Conservation (phyloP, 2,888 invertebrate species). For the Drosophila emarginata region DNA sequence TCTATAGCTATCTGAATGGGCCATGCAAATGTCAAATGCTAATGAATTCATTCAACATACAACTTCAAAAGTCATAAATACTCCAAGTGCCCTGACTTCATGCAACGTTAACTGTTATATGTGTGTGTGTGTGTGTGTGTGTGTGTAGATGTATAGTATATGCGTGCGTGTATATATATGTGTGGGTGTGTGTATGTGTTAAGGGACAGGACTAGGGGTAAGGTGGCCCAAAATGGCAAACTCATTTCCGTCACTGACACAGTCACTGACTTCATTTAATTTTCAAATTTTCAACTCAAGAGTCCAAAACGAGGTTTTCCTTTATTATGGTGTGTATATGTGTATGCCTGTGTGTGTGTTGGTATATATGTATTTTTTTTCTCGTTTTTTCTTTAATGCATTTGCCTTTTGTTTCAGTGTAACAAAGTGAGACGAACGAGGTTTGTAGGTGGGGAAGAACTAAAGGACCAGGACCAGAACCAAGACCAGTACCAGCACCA, state of each 20-base stretch:
- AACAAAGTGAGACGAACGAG: conserved; percentile 63
- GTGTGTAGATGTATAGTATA: not conserved
- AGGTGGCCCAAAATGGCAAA: conserved; percentile 39
- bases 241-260: conserved; percentile 68
- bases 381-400: conserved; percentile 10
- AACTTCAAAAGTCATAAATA: conserved; percentile 68
- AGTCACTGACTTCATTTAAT: conserved; percentile 71
- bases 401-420: conserved; percentile 61
- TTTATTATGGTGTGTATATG: conserved; percentile 14
- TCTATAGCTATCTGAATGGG: conserved; percentile 8
- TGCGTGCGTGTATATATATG: conserved; percentile 7
- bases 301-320: conserved; percentile 65
- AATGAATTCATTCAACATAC: conserved; percentile 60
- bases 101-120: conserved; percentile 63
- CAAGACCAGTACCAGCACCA: conserved; percentile 15
- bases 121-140: not conserved
- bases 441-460: conserved; percentile 2
- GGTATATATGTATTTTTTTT: conserved; percentile 14
- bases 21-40: conserved; percentile 60
- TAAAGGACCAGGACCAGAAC: conserved; percentile 8
- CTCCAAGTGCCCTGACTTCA: conserved; percentile 57
- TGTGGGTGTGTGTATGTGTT: not conserved
- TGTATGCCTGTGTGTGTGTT: not conserved
- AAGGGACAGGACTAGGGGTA: not conserved
- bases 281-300: conserved; percentile 70